A percentile compares a stretch with the other conserved stretches of the same genome.
Conservation (phyloP, 2,888 invertebrate species). For the Agrochola litura region DNA sequence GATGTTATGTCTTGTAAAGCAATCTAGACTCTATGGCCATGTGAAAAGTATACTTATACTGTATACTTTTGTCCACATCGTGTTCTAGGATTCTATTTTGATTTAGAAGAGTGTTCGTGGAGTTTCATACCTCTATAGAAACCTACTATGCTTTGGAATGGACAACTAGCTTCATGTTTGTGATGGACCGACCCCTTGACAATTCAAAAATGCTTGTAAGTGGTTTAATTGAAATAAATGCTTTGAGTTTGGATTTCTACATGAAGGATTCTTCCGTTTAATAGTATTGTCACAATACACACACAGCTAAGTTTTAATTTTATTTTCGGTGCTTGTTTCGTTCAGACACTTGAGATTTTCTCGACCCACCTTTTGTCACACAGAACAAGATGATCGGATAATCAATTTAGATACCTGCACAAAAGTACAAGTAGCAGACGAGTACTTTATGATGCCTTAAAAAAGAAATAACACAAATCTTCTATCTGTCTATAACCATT, state of each 20-base stretch:
- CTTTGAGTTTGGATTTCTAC: too few species aligned
- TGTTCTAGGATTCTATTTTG: not conserved
- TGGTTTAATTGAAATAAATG: too few species aligned
- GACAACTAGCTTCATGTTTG: too few species aligned
- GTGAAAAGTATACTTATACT: not conserved
- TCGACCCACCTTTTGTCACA: not conserved
- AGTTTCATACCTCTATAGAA: too few species aligned
- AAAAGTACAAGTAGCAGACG: not conserved
- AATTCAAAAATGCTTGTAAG: too few species aligned
- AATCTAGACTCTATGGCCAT: not conserved
- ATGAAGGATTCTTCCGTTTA: too few species aligned
- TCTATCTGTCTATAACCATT: not conserved
- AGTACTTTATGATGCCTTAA: not conserved
- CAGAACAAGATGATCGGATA: not conserved
- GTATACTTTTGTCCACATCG: not conserved
- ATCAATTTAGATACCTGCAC: not conserved
- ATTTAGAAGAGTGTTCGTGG: too few species aligned
- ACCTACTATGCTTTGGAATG: too few species aligned
- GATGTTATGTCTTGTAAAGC: not conserved
- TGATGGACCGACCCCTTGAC: too few species aligned
- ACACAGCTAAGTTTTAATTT: not conserved
- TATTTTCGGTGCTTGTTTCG: not conserved
- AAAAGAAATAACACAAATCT: not conserved
- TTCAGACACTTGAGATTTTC: too few species aligned
- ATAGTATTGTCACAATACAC: not conserved